Conservation (phyloP, 2,113 vertebrate species). For the Triplophysa rosa region DNA sequence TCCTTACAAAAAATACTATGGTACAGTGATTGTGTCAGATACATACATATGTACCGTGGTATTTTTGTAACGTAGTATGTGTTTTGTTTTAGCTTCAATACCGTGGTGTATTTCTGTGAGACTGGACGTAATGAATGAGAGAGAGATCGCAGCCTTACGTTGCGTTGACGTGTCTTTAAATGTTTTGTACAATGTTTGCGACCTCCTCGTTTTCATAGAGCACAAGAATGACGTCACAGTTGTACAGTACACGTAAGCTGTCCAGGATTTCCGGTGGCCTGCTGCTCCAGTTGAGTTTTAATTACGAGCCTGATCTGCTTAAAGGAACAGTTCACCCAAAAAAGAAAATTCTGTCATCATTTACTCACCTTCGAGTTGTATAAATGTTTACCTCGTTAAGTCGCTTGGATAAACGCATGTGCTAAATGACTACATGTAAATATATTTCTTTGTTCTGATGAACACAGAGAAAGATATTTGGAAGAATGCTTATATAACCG, state of each 20-base stretch:
- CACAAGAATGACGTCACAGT: neutral
- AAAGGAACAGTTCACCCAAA: neutral
- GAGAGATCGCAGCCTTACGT: no score
- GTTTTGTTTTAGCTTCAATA: neutral
- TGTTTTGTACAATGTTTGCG: neutral
- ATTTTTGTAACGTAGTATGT: no score
- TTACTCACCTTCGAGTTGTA: no score
- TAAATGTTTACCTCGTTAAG: no score
- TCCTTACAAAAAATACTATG: neutral
- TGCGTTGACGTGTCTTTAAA: neutral
- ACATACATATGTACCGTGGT: no score
- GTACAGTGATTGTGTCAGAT: neutral
- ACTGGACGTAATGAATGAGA: neutral
- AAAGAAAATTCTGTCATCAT: no score
- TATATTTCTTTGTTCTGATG: no score
- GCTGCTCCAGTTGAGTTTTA: neutral
- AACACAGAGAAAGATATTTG: no score
- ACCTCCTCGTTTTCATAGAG: no score
- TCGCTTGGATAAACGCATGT: no score
- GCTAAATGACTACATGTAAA: no score
- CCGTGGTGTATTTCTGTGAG: neutral
- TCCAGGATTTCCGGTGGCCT: slow-evolving; percentile 1
- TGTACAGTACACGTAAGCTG: neutral
- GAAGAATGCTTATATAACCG: no score
- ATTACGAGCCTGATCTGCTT: slow-evolving; percentile 47